Evolutionary conservation across 2,888 invertebrate species (phyloP).

Genomic region (Volucella inanis): DNA sequence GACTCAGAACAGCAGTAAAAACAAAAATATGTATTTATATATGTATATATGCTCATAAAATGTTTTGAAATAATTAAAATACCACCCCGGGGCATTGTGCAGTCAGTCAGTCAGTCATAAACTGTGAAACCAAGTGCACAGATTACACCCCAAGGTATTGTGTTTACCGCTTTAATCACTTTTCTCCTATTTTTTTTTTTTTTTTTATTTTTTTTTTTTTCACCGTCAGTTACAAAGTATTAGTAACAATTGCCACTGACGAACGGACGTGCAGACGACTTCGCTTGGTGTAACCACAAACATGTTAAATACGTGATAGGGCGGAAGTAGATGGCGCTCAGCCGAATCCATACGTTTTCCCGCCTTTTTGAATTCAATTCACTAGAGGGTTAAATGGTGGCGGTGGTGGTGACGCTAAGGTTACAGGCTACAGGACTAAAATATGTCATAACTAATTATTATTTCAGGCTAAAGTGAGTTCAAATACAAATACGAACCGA

Average conservation of each 20-base stretch:
- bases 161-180: constrained; percentile 57
- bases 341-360: not conserved
- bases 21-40: constrained; percentile 12
- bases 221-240: constrained; percentile 7
- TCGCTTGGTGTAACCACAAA: constrained; percentile 44
- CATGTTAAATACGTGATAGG: constrained; percentile 16
- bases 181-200: constrained; percentile 14
- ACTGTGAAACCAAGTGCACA: constrained; percentile 52
- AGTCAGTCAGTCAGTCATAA: constrained; percentile 46
- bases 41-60: no score
- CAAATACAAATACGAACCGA: constrained; percentile 32
- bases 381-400: not conserved
- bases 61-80: constrained; percentile 57
- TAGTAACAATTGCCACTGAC: constrained; percentile 33
- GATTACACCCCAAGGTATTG: constrained; percentile 56
- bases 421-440: constrained; percentile 4
- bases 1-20: not conserved
- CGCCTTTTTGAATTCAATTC: not conserved
- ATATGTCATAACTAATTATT: constrained; percentile 65
- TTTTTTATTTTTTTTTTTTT: not conserved
- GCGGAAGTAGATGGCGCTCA: constrained; percentile 13
- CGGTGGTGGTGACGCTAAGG: not conserved
- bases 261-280: constrained; percentile 4
- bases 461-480: constrained; percentile 53
- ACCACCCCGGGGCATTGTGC: constrained; percentile 56